These are phyloP conservation scores for Fragum whitleyi DNA, from an alignment of 2,888 invertebrate genomes.

Conservation along the genomic window DNA sequence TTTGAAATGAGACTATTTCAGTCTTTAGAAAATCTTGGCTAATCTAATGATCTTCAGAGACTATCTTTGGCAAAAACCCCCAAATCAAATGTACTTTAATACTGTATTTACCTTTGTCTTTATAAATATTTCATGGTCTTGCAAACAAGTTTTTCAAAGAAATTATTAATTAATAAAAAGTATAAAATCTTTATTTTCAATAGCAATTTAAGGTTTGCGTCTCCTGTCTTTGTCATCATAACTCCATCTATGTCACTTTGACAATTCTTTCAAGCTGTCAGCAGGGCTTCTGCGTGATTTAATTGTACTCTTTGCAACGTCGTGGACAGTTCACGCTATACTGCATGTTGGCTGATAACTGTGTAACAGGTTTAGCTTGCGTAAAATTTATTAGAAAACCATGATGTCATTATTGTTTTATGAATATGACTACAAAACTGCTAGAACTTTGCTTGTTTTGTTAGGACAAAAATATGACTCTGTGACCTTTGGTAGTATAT, in stretches of 20 bases:
- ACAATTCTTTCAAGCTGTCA: slow-evolving; percentile 7
- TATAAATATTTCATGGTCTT: too few species aligned
- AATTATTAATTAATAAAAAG: too few species aligned
- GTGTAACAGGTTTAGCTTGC: slow-evolving; percentile 64
- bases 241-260: background rate
- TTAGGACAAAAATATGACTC: slow-evolving; percentile 27
- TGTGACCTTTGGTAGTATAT: slow-evolving; percentile 30
- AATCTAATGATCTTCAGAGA: too few species aligned
- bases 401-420: slow-evolving; percentile 60
- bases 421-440: slow-evolving; percentile 58
- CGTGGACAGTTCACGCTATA: slow-evolving; percentile 64
- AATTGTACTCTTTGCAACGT: slow-evolving; percentile 59
- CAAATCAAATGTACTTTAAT: too few species aligned
- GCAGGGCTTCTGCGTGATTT: slow-evolving; percentile 26
- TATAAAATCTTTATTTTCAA: too few species aligned
- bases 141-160: too few species aligned
- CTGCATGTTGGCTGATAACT: slow-evolving; percentile 67
- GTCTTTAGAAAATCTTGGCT: too few species aligned
- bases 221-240: too few species aligned
- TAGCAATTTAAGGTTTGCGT: too few species aligned
- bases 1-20: too few species aligned
- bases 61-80: too few species aligned
- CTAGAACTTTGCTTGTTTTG: slow-evolving; percentile 61
- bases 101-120: too few species aligned
- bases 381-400: slow-evolving; percentile 55